Conservation (phyloP, 1,140 invertebrate genomes). For the Lordiphosa stackelbergi region DNA sequence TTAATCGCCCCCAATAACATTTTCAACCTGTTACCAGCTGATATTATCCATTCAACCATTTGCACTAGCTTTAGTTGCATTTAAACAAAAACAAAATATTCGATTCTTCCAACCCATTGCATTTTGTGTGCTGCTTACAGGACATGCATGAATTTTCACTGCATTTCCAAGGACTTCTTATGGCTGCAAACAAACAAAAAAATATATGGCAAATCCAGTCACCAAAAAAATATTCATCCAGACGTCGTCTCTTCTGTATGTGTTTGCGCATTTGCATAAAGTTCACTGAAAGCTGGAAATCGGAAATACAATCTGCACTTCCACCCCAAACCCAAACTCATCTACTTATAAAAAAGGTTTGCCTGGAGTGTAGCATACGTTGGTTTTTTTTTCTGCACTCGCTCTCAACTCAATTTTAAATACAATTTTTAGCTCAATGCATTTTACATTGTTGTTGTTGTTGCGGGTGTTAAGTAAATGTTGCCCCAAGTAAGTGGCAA, state of each 20-base stretch:
- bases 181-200: constrained; percentile 3
- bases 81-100: background rate
- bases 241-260: constrained; percentile 13
- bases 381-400: constrained; percentile 15
- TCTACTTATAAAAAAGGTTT: constrained; percentile 29
- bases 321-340: constrained; percentile 13
- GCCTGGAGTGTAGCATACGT: constrained; percentile 40
- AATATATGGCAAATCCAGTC: constrained; percentile 23
- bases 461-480: constrained; percentile 67
- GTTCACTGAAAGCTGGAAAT: constrained; percentile 44
- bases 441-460: constrained; percentile 47
- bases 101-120: constrained; percentile 3
- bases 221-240: constrained; percentile 26
- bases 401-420: constrained; percentile 56
- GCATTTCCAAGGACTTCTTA: constrained; percentile 10
- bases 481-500: constrained; percentile 69
- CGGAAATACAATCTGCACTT: constrained; percentile 35
- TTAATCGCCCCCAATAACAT: too few species aligned
- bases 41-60: too few species aligned
- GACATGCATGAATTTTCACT: constrained; percentile 1
- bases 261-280: constrained; percentile 63
- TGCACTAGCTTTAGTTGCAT: too few species aligned
- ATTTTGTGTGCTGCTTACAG: constrained; percentile 1
- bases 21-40: too few species aligned
- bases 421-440: constrained; percentile 64